Evolutionary conservation across 2,888 invertebrate genomes (phyloP), one percentile per base, ranked within the genome.

Genomic region (Pasiphila rectangulata): DNA sequence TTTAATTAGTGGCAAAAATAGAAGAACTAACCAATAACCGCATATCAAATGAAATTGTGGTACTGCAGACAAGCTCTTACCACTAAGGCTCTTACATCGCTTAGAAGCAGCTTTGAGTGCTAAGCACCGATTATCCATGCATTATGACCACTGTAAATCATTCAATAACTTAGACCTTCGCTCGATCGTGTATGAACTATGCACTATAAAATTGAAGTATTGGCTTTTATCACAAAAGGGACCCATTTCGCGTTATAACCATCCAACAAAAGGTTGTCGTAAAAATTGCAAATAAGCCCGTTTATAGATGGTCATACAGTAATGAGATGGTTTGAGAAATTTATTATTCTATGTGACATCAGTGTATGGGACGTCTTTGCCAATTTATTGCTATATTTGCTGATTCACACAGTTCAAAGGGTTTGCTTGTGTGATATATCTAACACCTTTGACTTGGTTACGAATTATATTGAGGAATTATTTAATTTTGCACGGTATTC

Each of bases 121-220:
- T 25, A 27, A 79, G 78, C 75, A 61, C 67, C 75, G 79, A 81
- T 83, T 83, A 85, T 82, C 81, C 81, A 68, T 71, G 69, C 79
- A 83, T 83, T 83, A 85, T 77, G 75, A 72, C 77, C 67, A 72
- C 64, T 65, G 66, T 87, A 86, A 86, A 86, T 86, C 86, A 85
- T 79, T 68, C 66, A 61, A 81, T 79, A 55, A 78, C 78, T 84
- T 79, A 79, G 73, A 64, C 67, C 61, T 72, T 69, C 72, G 78
- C 69, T 68, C 64, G 63, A 61, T 64, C 64, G 64, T 55, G 61
- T 69, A 67, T 79, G 85, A 84, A 85, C 85, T 84, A 86, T 80
- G 83, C 82, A 79, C 86, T 82, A 83, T 85, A 86, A 87, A 85
- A 78, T 85, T 86, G 83, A 86, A 80, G 83, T 72, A 84, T 82